These are phyloP conservation scores for Drosophila testacea DNA, from an alignment of 2,888 invertebrate species.

Conservation along the genomic window DNA sequence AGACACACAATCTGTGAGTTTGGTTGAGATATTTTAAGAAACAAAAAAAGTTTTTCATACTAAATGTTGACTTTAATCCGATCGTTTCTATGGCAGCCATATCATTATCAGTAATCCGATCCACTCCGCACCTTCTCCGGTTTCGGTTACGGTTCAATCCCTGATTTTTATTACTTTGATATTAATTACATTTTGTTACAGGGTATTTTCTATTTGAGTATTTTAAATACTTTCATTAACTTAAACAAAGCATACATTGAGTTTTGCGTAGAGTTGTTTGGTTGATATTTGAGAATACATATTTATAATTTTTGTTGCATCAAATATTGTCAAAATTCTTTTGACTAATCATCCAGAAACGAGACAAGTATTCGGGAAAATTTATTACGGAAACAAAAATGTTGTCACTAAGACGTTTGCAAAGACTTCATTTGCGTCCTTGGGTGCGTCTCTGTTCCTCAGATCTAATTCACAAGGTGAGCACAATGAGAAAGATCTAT, in stretches of 20 bases:
- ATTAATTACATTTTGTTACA: no score
- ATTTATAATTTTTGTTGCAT: conserved; percentile 25
- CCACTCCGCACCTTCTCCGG: no score
- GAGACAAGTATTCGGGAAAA: conserved; percentile 21
- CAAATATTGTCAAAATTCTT: conserved; percentile 18
- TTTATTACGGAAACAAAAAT: conserved; percentile 34
- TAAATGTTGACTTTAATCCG: no score
- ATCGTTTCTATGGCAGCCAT: no score
- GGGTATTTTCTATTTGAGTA: not conserved
- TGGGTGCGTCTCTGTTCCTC: conserved; percentile 57
- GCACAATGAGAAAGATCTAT: not conserved
- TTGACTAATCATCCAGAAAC: conserved; percentile 37
- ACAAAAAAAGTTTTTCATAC: no score
- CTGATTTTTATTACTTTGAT: no score
- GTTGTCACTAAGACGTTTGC: conserved; percentile 54
- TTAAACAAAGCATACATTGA: conserved; percentile 25
- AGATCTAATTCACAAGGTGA: conserved; percentile 60
- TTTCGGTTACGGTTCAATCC: no score
- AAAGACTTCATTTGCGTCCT: conserved; percentile 40
- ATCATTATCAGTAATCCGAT: no score
- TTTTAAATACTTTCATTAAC: not conserved
- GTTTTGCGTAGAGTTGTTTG: not conserved
- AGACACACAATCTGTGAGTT: no score
- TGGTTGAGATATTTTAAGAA: no score
- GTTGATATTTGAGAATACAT: not conserved